Evolutionary conservation across 1,140 invertebrate species (phyloP).

Genomic region (Lucilia cuprina): DNA sequence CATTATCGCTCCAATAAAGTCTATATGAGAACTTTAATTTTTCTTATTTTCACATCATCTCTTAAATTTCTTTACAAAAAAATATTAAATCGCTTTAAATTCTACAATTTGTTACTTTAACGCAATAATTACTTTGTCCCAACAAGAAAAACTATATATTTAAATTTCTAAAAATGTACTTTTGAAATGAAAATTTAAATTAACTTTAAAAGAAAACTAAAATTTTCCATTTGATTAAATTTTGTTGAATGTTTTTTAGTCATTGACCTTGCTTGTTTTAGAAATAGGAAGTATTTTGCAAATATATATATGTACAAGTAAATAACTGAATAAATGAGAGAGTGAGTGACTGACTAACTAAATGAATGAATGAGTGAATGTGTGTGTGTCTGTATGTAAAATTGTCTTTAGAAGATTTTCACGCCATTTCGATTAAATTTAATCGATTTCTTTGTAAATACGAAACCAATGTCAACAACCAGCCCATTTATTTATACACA

Average conservation of each 20-base stretch:
- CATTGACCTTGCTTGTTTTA: conserved; percentile 35
- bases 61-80: too few relatives aligned
- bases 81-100: too few relatives aligned
- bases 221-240: neutral
- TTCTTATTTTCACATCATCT: too few relatives aligned
- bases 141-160: neutral
- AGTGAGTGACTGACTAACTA: neutral
- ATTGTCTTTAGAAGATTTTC: conserved; percentile 36
- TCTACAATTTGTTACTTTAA: too few relatives aligned
- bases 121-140: neutral
- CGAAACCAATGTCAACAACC: conserved; percentile 41
- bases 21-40: too few relatives aligned
- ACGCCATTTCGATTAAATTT: conserved; percentile 41
- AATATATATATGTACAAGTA: neutral
- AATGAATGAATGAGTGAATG: neutral
- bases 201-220: neutral
- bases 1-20: too few relatives aligned
- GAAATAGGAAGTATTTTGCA: neutral
- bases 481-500: conserved; percentile 26
- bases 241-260: conserved; percentile 29
- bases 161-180: neutral
- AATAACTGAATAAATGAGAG: neutral
- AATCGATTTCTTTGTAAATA: conserved; percentile 41
- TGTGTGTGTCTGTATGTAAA: neutral
- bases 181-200: neutral